Percentiles rank a stretch among this genome's conserved stretches.
Conservation (phyloP, 2,797 vertebrate species). For the Myripristis murdjan region DNA sequence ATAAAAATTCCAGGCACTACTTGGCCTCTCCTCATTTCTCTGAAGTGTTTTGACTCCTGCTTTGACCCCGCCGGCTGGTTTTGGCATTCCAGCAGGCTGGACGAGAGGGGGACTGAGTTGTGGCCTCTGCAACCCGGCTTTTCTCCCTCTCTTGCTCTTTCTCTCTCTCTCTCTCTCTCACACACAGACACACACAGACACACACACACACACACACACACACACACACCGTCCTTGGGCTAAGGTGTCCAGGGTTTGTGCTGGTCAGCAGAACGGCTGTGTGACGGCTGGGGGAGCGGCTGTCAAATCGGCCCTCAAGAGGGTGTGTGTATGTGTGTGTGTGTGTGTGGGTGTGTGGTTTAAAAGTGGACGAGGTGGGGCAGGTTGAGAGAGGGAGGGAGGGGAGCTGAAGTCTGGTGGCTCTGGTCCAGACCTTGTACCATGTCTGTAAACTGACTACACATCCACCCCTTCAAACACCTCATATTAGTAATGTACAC, state of each 20-base stretch:
- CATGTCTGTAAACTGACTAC: slow-evolving; percentile 81
- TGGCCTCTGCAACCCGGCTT: slow-evolving; percentile 40
- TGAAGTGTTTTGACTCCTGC: slow-evolving; percentile 79
- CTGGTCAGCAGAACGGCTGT: slow-evolving; percentile 93
- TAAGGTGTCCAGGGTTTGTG: slow-evolving; percentile 86
- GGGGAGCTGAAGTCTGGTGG: slow-evolving; percentile 86
- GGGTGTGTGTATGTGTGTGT: slow-evolving; percentile 39
- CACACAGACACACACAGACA: slow-evolving; percentile 42
- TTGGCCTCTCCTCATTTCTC: slow-evolving; percentile 79
- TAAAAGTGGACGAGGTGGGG: slow-evolving; percentile 56
- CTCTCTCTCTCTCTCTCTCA: slow-evolving; percentile 40
- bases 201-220: slow-evolving; percentile 32
- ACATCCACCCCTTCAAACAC: slow-evolving; percentile 62
- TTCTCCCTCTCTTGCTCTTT: too few relatives aligned
- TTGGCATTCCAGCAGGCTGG: slow-evolving; percentile 86
- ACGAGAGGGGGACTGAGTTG: slow-evolving; percentile 74
- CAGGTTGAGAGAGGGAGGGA: slow-evolving; percentile 47
- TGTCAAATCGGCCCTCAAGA: slow-evolving; percentile 66
- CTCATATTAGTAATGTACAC: slow-evolving; percentile 59
- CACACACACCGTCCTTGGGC: slow-evolving; percentile 80
- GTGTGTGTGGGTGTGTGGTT: slow-evolving; percentile 35
- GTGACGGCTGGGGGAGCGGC: slow-evolving; percentile 74
- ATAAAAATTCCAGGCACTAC: slow-evolving; percentile 76
- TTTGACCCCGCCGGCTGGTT: slow-evolving; percentile 87
- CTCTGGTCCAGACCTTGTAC: slow-evolving; percentile 92